These are phyloP conservation scores for Steinernema carpocapsae DNA, from an alignment of 2,888 invertebrate species.

Conservation along the genomic window DNA sequence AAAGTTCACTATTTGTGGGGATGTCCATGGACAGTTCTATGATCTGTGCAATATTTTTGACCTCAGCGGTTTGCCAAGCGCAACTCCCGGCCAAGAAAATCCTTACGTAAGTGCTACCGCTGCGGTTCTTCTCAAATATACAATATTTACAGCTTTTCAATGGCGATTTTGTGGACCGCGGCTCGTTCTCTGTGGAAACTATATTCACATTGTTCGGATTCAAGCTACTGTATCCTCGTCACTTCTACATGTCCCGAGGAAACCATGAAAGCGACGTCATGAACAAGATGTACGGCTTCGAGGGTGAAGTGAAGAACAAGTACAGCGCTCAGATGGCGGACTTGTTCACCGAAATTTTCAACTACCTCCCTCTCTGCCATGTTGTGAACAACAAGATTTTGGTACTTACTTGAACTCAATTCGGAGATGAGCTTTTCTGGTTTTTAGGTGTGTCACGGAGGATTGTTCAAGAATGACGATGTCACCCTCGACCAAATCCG, in stretches of 20 bases:
- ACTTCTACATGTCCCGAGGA: slow-evolving; percentile 96
- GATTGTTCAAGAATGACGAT: slow-evolving; percentile 89
- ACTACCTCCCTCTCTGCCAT: slow-evolving; percentile 93
- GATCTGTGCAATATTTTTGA: slow-evolving; percentile 97
- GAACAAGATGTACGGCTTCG: slow-evolving; percentile 98
- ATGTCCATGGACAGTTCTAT: slow-evolving; percentile 98
- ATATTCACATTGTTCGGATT: slow-evolving; percentile 96
- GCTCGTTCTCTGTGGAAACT: slow-evolving; percentile 98
- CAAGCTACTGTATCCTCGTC: slow-evolving; percentile 91
- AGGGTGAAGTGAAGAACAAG: slow-evolving; percentile 95
- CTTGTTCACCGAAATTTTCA: slow-evolving; percentile 97
- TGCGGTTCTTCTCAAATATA: not conserved
- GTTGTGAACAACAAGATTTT: slow-evolving; percentile 85
- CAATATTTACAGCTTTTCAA: slow-evolving; percentile 82
- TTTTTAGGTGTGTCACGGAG: slow-evolving; percentile 91
- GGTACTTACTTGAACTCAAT: slow-evolving; percentile 71
- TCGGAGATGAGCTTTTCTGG: not conserved
- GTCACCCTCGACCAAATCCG: slow-evolving; percentile 91
- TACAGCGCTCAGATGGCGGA: slow-evolving; percentile 91
- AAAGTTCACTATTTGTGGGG: slow-evolving; percentile 92
- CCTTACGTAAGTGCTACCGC: slow-evolving; percentile 81
- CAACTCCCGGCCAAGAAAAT: too few species aligned
- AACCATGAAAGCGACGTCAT: slow-evolving; percentile 97
- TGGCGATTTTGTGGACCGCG: slow-evolving; percentile 98
- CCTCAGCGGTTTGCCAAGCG: slow-evolving; percentile 92